Evolutionary conservation across 2,888 invertebrate species (phyloP).

Genomic region (Scotopteryx bipunctaria): DNA sequence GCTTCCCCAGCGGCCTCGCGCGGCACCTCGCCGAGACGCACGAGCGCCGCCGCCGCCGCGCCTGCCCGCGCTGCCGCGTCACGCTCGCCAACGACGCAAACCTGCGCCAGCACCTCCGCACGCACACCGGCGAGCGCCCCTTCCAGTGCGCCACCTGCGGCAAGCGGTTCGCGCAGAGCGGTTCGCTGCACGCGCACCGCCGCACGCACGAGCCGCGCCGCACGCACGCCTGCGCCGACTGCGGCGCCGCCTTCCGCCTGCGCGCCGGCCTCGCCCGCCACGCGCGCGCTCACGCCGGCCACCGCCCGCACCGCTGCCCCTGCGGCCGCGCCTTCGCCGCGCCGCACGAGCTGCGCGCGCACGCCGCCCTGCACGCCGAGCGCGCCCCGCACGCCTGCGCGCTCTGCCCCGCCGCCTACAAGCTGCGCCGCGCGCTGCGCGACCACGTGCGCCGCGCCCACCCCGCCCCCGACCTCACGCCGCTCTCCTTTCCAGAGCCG

Average conservation of each 20-base stretch:
- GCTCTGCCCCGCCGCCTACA: slow-evolving; percentile 81
- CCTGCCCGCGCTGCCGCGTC: slow-evolving; percentile 80
- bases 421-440: slow-evolving; percentile 57
- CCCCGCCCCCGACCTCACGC: slow-evolving; percentile 54
- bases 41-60: slow-evolving; percentile 82
- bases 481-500: slow-evolving; percentile 26
- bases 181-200: slow-evolving; percentile 85
- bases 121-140: slow-evolving; percentile 84
- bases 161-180: slow-evolving; percentile 86
- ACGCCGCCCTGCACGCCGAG: slow-evolving; percentile 76
- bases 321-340: slow-evolving; percentile 84
- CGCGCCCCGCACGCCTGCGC: slow-evolving; percentile 81
- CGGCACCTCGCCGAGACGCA: slow-evolving; percentile 86
- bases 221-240: slow-evolving; percentile 84
- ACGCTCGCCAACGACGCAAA: slow-evolving; percentile 85
- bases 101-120: slow-evolving; percentile 83
- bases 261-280: slow-evolving; percentile 83
- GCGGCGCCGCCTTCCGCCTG: slow-evolving; percentile 84
- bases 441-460: slow-evolving; percentile 49
- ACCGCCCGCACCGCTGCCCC: slow-evolving; percentile 83
- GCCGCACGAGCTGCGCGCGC: slow-evolving; percentile 83
- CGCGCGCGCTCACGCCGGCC: slow-evolving; percentile 84
- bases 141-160: slow-evolving; percentile 84
- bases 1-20: slow-evolving; percentile 85
- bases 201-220: slow-evolving; percentile 82